Base-by-base conservation (phyloP, 1,140 invertebrate genomes). In the Odontomachus brunneus region DNA sequence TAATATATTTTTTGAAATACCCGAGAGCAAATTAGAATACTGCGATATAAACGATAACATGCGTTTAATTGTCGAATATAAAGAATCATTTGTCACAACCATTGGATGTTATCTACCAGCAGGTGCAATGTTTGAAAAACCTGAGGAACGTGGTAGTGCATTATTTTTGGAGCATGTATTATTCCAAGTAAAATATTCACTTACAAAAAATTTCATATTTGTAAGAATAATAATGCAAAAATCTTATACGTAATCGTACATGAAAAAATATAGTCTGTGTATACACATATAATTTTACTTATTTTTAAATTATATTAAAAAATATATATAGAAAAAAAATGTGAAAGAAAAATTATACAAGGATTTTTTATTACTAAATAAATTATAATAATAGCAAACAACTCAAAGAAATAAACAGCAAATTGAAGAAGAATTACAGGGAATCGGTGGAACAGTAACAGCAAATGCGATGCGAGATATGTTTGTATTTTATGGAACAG, bases 401-500 rank as follows among this genome's bases (percentile, higher is more conserved):
- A 81, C 57, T 51, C 65, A 22, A 15, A 71, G 9, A 44, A 72
- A 60, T 44, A 29, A 74, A 14, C 51, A 84, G 26, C 53, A 88
- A 60, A 71, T 91, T 26, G 84, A 83, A 49, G 19, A 76, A 33
- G 62, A 86, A 22, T 44, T 91, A 11, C 75, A 78, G 49, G 82
- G 83, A 59, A 87, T 87, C 57, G 89, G 90, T 48, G 90, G 76
- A 65, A 89, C 66, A 59, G 29, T 91, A 19, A 57, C 48, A 19
- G 73, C 87, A 51, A 51, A 82, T 49, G 88, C 89, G 9, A 83
- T 67, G 75, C 76, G 89, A 71, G 88, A 90, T 60, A 83, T 85
- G 60, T 91, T 91, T 71, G 44, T 90, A n/a, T 90, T 90, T 76
- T 90, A 89, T 78, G 90, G 89, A 59, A 87, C 86, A 14, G 85